A percentile compares a stretch with the other conserved stretches of the same genome.
These are phyloP conservation scores for Stegastes partitus DNA, from an alignment of 2,113 vertebrate species.

Conservation along the genomic window DNA sequence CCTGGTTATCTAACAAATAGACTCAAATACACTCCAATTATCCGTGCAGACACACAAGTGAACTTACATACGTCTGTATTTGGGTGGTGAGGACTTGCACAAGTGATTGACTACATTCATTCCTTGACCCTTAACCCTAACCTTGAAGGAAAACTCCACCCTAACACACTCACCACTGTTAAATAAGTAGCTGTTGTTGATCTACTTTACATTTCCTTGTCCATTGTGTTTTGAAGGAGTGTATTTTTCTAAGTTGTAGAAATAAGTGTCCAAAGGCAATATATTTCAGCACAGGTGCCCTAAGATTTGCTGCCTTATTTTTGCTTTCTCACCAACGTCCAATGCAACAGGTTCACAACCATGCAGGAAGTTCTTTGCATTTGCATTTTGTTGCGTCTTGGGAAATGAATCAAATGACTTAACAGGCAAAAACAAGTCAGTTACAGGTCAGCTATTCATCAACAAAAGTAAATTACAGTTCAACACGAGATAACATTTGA, in stretches of 20 bases:
- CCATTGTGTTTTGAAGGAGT: neutral
- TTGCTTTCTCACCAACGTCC: neutral
- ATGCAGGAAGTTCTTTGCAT: no score
- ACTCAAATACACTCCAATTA: conserved; percentile 24
- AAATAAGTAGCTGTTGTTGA: conserved; percentile 36
- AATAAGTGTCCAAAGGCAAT: neutral
- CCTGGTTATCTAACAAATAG: neutral
- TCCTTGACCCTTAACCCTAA: conserved; percentile 44
- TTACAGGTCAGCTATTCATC: no score
- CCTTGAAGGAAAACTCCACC: conserved; percentile 49
- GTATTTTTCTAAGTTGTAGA: neutral
- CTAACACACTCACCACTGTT: conserved; percentile 22
- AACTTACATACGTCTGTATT: neutral
- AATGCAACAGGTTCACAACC: neutral
- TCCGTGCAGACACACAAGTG: conserved; percentile 15
- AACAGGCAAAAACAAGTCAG: no score
- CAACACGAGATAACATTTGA: no score
- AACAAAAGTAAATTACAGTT: no score
- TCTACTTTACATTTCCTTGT: conserved; percentile 8
- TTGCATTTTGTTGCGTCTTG: no score
- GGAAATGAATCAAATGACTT: no score
- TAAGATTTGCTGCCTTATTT: neutral
- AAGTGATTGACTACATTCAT: conserved; percentile 35
- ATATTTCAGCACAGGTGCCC: conserved; percentile 12
- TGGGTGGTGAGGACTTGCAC: conserved; percentile 8